These are phyloP conservation scores for Deroplatys truncata DNA, from an alignment of 2,888 invertebrate genomes.

Conservation along the genomic window DNA sequence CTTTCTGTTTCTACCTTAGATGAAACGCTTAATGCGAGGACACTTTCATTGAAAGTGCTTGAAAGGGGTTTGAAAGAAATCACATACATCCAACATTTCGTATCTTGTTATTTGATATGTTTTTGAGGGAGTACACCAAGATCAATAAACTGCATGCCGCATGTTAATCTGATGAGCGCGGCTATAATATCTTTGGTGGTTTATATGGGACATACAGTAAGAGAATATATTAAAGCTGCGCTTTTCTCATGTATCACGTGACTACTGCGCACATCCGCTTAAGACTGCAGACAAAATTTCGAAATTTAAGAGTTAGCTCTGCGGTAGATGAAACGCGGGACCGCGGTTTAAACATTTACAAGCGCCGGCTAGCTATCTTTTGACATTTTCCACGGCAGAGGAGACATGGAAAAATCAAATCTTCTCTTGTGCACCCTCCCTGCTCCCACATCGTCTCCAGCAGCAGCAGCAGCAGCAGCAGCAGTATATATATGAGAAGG, in stretches of 20 bases:
- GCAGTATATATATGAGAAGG: conserved; percentile 5
- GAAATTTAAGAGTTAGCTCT: background rate
- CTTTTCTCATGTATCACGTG: background rate
- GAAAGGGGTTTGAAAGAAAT: no score
- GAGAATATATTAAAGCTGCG: background rate
- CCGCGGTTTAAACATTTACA: background rate
- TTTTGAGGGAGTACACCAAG: no score
- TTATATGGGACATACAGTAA: no score
- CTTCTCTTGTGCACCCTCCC: background rate
- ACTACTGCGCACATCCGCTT: background rate
- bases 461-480: background rate
- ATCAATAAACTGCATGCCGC: no score
- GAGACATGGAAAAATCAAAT: conserved; percentile 9
- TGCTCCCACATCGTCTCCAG: background rate
- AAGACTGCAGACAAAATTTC: background rate
- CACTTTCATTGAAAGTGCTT: no score
- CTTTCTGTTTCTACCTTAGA: no score
- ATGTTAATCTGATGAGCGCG: no score
- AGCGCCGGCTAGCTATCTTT: background rate
- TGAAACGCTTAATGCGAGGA: no score
- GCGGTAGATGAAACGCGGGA: background rate
- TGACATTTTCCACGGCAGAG: background rate
- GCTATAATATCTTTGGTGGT: no score
- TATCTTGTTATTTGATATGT: no score
- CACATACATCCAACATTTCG: no score